Conservation (phyloP, 2,888 invertebrate genomes). For the Acleris cristana region DNA sequence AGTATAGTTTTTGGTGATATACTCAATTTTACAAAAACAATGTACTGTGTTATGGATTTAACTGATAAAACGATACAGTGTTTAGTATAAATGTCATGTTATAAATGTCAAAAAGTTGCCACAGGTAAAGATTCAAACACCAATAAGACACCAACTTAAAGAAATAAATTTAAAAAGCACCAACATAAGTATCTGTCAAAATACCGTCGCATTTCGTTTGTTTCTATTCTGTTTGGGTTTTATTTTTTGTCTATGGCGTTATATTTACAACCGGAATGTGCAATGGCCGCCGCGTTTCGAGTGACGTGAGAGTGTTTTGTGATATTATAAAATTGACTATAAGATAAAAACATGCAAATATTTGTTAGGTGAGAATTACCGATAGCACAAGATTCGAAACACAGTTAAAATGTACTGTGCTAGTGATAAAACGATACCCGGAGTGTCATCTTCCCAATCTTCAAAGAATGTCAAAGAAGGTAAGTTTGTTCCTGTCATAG, state of each 20-base stretch:
- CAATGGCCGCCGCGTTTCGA: conserved; percentile 81
- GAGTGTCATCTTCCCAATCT: conserved; percentile 88
- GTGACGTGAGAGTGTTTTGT: conserved; percentile 68
- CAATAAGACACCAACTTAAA: too few species aligned
- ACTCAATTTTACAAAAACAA: too few species aligned
- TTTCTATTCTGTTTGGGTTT: background rate
- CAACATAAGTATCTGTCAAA: conserved; percentile 28
- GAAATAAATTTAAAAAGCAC: background rate
- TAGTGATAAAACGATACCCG: conserved; percentile 89
- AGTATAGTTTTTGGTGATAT: too few species aligned
- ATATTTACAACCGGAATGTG: conserved; percentile 83
- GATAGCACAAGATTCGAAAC: conserved; percentile 59
- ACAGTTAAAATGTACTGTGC: conserved; percentile 87
- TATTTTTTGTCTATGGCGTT: conserved; percentile 58
- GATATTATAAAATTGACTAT: conserved; percentile 59
- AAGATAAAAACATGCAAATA: conserved; percentile 72
- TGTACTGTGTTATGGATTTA: too few species aligned
- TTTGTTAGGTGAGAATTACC: conserved; percentile 85
- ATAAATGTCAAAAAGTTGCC: conserved; percentile 10
- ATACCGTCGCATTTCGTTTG: background rate
- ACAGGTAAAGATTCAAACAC: conserved; percentile 11
- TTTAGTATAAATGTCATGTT: too few species aligned
- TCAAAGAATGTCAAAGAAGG: conserved; percentile 90
- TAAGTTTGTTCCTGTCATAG: conserved; percentile 78
- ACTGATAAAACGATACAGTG: too few species aligned